These are phyloP conservation scores for Reinhardtius hippoglossoides DNA, from an alignment of 2,113 vertebrate species.

Conservation along the genomic window DNA sequence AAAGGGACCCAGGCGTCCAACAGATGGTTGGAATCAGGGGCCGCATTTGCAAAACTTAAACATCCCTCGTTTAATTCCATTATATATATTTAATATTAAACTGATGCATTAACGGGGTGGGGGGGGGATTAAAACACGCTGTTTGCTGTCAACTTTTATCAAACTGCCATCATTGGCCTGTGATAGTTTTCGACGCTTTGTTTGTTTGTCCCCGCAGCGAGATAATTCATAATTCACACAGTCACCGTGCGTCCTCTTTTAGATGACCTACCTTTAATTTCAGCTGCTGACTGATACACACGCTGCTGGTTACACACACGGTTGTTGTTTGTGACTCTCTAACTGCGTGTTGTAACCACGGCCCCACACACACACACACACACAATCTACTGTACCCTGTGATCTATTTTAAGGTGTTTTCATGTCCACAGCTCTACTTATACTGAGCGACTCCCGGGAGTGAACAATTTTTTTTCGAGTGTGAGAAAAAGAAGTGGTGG, in stretches of 20 bases:
- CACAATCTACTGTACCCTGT: background rate
- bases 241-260: slow-evolving; percentile 26
- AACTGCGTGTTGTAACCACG: too few species aligned
- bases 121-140: background rate
- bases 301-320: background rate
- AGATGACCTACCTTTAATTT: slow-evolving; percentile 30
- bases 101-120: background rate
- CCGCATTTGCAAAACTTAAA: slow-evolving; percentile 2
- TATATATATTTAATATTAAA: slow-evolving; percentile 2
- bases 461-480: background rate
- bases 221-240: slow-evolving; percentile 48
- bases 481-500: background rate
- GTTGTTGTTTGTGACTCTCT: too few species aligned
- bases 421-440: slow-evolving; percentile 2
- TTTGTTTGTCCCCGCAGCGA: slow-evolving; percentile 24
- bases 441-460: slow-evolving; percentile 16
- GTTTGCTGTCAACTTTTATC: background rate
- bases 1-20: slow-evolving; percentile 9
- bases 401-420: slow-evolving; percentile 30
- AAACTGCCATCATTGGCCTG: background rate
- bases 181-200: slow-evolving; percentile 24
- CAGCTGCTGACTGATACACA: slow-evolving; percentile 7
- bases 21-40: slow-evolving; percentile 12
- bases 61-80: slow-evolving; percentile 1
- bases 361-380: background rate